Evolutionary conservation across 2,888 invertebrate genomes (phyloP), one percentile per base, ranked within the genome.

Genomic region (Chromoteleia sp.): DNA sequence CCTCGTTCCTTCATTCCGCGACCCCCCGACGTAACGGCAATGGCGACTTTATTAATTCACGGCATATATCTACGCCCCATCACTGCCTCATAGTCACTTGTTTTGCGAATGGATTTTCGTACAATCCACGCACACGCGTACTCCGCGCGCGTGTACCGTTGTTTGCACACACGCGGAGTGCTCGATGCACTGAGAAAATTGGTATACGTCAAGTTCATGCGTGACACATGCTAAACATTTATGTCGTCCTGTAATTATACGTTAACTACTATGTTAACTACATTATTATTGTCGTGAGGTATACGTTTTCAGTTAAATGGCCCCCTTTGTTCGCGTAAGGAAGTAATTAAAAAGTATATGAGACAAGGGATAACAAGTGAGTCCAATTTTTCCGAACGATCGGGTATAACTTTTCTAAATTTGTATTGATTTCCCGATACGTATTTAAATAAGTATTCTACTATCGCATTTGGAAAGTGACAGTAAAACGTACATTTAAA

Each of bases 41-140:
- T 76, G 80, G 77, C 83, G 84, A 84, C 83, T 85, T 85, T 83
- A 84, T 85, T 85, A 84, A 85, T 85, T 85, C 84, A 84, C 83
- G 56, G 78, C 68, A 50, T 75, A 76, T 56, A 77, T 83, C 79
- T 68, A 78, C 74, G 19, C 71, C 75, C 75, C 70, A 74, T 80
- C 70, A 43, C 17, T 73, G 12, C 41, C 48, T 54, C 43, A 56
- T 52, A 65, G 74, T 56, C 68, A 67, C 74, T 70, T 74, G 70
- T 70, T 80, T 75, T 63, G 80, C 74, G 17, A 68, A 75, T 75
- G 80, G 70, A 74, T 80, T 80, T 80, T 68, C 63, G 56, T 61
- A 19, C 48, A 17, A 36, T 58, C 50, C 43, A 29, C 48, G 29
- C 30, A 15, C 43, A 25, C 25, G 21, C 25, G 6, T 6, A 25